These are phyloP conservation scores for Campaea margaritaria DNA, from an alignment of 2,888 invertebrate genomes.

Conservation along the genomic window DNA sequence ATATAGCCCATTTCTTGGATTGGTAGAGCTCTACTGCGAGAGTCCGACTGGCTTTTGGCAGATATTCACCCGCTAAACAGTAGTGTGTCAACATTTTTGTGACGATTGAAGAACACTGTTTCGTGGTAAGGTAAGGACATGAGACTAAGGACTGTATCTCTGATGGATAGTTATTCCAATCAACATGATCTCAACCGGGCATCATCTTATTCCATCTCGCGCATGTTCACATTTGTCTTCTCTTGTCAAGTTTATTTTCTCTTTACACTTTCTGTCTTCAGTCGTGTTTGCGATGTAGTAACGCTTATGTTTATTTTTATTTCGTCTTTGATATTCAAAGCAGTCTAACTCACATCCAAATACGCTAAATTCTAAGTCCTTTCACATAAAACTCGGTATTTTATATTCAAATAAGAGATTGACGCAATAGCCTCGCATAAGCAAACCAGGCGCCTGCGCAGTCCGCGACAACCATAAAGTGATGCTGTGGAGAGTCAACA, in stretches of 20 bases:
- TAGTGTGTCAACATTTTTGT: no score
- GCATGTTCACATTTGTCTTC: no score
- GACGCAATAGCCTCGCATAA: conserved; percentile 17
- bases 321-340: background rate
- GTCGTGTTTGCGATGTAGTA: background rate
- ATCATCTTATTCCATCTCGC: no score
- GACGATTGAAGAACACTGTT: no score
- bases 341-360: background rate
- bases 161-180: no score
- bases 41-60: no score
- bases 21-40: no score
- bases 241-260: background rate
- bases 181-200: no score
- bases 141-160: no score
- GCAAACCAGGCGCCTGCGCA: conserved; percentile 9
- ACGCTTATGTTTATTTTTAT: background rate
- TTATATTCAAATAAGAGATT: conserved; percentile 15
- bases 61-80: no score
- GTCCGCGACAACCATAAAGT: background rate
- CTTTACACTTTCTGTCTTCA: background rate
- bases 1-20: no score
- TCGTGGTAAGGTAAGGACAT: no score
- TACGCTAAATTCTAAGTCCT: conserved; percentile 11
- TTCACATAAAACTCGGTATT: conserved; percentile 4
- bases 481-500: conserved; percentile 7